Evolutionary conservation across 1,140 invertebrate genomes (phyloP).

Genomic region (Trachelipus rathkii): DNA sequence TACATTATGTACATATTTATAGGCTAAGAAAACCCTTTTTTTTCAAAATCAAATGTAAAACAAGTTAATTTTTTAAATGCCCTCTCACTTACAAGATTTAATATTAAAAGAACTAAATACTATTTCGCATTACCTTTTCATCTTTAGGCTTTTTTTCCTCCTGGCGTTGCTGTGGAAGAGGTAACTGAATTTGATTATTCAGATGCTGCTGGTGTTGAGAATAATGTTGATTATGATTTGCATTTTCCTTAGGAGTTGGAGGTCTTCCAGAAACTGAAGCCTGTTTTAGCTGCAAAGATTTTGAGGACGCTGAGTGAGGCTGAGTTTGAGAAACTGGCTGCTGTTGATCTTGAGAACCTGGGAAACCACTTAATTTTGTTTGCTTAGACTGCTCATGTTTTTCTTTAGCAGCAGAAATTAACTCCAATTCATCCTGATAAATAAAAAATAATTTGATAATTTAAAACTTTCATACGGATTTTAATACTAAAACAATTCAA

Average conservation of each 20-base stretch:
- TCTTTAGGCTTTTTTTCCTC: slow-evolving; percentile 34
- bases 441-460: slow-evolving; percentile 42
- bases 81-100: no score
- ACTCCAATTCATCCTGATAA: slow-evolving; percentile 45
- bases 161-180: no score
- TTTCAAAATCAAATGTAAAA: no score
- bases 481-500: no score
- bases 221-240: background rate
- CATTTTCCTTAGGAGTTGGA: background rate
- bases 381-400: slow-evolving; percentile 22
- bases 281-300: background rate
- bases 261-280: background rate
- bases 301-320: background rate
- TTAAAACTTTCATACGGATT: no score
- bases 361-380: background rate
- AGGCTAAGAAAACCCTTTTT: no score
- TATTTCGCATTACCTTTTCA: background rate
- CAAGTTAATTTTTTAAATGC: no score
- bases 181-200: no score
- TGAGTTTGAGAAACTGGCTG: background rate
- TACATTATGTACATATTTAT: no score
- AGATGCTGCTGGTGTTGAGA: background rate
- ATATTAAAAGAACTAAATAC: no score
- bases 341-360: slow-evolving; percentile 4
- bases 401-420: slow-evolving; percentile 23